Conservation (phyloP, 2,888 invertebrate genomes). For the Lasioglossum lativentre region DNA sequence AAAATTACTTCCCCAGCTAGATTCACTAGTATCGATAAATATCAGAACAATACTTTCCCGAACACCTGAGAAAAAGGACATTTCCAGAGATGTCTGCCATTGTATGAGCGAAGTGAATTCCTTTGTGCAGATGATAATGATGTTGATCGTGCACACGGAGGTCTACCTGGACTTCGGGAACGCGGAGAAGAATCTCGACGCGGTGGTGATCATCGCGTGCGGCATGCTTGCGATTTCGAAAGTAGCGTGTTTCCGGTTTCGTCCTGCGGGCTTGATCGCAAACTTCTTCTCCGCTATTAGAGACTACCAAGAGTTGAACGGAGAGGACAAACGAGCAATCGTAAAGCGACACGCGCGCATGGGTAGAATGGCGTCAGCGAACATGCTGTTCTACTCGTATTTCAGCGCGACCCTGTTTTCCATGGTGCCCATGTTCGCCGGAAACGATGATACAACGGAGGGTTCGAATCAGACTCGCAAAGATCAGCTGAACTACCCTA, state of each 20-base stretch:
- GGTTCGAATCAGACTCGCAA: not conserved
- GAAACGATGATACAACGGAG: not conserved
- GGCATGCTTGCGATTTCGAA: conserved; percentile 17
- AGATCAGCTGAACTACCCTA: not conserved
- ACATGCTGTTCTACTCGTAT: conserved; percentile 2
- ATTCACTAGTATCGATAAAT: too few species aligned
- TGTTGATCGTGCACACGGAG: conserved; percentile 5
- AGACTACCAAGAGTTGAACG: not conserved
- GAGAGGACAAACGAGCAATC: conserved; percentile 3
- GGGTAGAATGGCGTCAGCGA: conserved; percentile 17
- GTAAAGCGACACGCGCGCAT: conserved; percentile 27
- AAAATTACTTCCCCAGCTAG: too few species aligned
- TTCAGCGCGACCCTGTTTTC: conserved; percentile 1
- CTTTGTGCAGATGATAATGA: not conserved
- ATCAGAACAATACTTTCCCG: too few species aligned
- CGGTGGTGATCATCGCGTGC: not conserved
- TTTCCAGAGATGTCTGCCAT: not conserved
- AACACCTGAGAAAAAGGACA: not conserved
- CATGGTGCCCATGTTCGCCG: not conserved
- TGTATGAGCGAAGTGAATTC: too few species aligned
- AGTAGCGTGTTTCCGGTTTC: conserved; percentile 1
- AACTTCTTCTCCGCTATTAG: conserved; percentile 25
- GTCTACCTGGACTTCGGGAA: conserved; percentile 11
- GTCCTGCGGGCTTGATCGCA: not conserved
- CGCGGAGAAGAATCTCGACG: conserved; percentile 24